A percentile compares a stretch with the other conserved stretches of the same genome.
These are phyloP conservation scores for Trichopria drosophilae DNA, from an alignment of 2,888 invertebrate genomes.

Conservation along the genomic window DNA sequence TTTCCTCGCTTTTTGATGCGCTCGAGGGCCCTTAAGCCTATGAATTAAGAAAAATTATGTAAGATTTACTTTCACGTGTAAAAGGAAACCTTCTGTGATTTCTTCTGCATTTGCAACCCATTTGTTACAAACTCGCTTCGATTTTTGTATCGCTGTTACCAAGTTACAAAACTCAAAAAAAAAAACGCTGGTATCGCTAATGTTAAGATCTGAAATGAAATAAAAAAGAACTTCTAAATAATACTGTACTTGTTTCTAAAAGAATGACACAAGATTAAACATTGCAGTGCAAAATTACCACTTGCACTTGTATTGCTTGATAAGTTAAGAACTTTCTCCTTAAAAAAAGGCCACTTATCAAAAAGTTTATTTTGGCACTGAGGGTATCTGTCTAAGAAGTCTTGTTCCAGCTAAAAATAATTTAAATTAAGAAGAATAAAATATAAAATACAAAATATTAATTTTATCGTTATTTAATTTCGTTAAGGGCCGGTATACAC, in stretches of 20 bases:
- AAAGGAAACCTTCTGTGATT: constrained; percentile 21
- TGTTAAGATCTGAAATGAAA: constrained; percentile 11
- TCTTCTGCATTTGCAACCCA: constrained; percentile 16
- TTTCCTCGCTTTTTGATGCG: too few species aligned
- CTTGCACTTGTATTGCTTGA: background rate
- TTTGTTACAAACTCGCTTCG: constrained; percentile 11
- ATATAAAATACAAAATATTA: too few species aligned
- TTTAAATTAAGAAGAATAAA: too few species aligned
- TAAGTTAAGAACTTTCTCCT: background rate
- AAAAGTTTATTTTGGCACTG: background rate
- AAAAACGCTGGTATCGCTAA: constrained; percentile 3
- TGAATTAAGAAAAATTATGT: background rate
- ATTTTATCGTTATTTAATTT: too few species aligned
- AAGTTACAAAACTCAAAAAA: constrained; percentile 16
- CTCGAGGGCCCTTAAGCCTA: too few species aligned
- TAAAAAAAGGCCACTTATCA: background rate
- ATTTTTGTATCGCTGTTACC: constrained; percentile 4
- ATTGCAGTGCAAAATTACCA: too few species aligned
- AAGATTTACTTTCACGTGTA: constrained; percentile 12
- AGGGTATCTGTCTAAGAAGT: constrained; percentile 1
- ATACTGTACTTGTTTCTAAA: too few species aligned
- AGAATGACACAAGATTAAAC: too few species aligned
- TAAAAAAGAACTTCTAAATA: too few species aligned
- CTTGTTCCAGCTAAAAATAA: background rate
- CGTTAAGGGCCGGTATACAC: too few species aligned